Percentiles rank a stretch among this genome's conserved stretches.
Conservation (phyloP, 2,113 vertebrate genomes). For the Clarias magur region DNA sequence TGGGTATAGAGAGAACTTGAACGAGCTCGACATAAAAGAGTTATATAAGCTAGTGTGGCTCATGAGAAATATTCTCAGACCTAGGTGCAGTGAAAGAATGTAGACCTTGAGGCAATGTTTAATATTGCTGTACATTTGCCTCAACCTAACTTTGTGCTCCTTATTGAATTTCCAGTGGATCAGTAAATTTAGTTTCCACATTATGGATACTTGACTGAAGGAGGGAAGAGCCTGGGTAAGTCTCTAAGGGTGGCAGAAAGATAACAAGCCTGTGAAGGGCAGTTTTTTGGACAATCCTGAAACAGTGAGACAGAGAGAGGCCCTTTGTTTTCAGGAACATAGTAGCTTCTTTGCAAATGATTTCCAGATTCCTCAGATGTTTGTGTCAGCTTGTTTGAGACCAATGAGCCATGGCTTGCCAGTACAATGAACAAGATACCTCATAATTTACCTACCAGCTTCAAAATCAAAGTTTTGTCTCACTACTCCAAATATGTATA, state of each 20-base stretch:
- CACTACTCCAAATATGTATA: constrained; percentile 27
- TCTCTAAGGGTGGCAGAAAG: constrained; percentile 54
- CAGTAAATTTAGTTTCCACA: constrained; percentile 45
- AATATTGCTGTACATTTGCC: constrained; percentile 42
- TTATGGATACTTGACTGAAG: constrained; percentile 4
- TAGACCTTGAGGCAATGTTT: constrained; percentile 42
- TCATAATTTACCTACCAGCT: constrained; percentile 25
- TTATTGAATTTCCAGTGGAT: constrained; percentile 47
- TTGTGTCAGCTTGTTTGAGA: constrained; percentile 50
- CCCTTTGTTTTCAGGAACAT: constrained; percentile 40
- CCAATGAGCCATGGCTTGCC: constrained; percentile 44
- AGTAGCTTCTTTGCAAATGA: constrained; percentile 30
- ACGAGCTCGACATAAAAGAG: not conserved
- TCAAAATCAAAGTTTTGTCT: constrained; percentile 29
- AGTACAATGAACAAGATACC: constrained; percentile 28
- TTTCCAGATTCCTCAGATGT: constrained; percentile 52
- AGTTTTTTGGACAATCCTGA: constrained; percentile 68
- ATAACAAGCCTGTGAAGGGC: constrained; percentile 71
- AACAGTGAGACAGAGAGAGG: constrained; percentile 38
- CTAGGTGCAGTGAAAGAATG: constrained; percentile 26
- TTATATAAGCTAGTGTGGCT: not conserved
- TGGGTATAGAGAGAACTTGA: not conserved
- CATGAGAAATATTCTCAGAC: constrained; percentile 20
- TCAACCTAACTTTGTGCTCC: constrained; percentile 20
- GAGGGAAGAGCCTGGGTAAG: constrained; percentile 24